Conservation (phyloP, 2,797 vertebrate genomes). For the Lindbergichthys nudifrons region DNA sequence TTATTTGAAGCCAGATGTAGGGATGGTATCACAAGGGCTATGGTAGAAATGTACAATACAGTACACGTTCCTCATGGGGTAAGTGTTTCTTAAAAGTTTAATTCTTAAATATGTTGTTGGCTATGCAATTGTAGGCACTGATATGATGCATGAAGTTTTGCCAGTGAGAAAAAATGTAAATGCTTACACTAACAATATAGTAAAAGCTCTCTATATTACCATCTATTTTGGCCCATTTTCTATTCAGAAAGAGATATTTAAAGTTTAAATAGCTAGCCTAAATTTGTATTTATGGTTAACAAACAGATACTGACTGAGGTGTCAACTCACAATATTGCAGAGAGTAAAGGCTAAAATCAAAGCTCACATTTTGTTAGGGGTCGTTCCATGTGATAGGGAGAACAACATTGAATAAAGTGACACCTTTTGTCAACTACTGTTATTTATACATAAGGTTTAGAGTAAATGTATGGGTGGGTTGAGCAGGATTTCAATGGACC, state of each 20-base stretch:
- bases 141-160: background rate
- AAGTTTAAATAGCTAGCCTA: background rate
- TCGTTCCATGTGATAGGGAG: background rate
- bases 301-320: background rate
- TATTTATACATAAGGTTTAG: background rate
- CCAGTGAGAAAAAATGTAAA: background rate
- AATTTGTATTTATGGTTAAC: background rate
- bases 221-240: background rate
- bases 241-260: background rate
- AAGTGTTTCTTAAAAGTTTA: slow-evolving; percentile 8
- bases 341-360: background rate
- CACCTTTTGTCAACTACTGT: background rate
- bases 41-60: background rate
- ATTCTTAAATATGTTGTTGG: slow-evolving; percentile 1
- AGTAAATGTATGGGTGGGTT: background rate
- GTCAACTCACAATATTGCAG: background rate
- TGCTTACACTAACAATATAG: background rate
- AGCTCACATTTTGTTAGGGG: background rate
- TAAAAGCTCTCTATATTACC: background rate
- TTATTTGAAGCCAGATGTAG: slow-evolving; percentile 21
- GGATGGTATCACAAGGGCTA: background rate
- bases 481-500: slow-evolving; percentile 3
- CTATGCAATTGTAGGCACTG: background rate
- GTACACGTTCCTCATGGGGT: slow-evolving; percentile 5
- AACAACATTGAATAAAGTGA: background rate